Base-by-base conservation (phyloP, 2,888 invertebrate species). In the Scaptomyza tumidula region DNA sequence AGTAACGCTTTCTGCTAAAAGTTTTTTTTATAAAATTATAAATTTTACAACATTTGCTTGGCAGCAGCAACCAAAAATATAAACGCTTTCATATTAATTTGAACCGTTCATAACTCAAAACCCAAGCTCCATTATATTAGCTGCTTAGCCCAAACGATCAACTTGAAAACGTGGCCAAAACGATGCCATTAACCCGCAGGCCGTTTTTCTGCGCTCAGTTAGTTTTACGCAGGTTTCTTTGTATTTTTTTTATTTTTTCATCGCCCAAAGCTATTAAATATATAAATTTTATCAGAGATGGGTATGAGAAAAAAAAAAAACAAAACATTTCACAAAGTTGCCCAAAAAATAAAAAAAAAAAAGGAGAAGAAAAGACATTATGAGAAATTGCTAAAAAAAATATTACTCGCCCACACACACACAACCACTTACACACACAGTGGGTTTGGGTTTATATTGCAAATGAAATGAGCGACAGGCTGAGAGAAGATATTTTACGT, bases 401-500 rank as follows among this genome's bases (percentile, higher is more conserved):
- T 13, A 48, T 6, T 24, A 11, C 11, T 49, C n/a, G 48, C 29
- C 33, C 45, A 46, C 33, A 14, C 45, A 14, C 45, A 31, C 39
- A 39, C 39, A 6, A 31, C 6, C 11, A 33, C 33, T 9, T 9
- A n/a, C n/a, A 37, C 14, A 39, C 39, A 39, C 14, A 3, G 24
- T 27, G 71, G 52, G 62, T 71, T 71, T 61, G 71, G 1, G 1
- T 6, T n/a, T 37, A 65, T 37, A 37, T n/a, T 39, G 39, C 14
- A 14, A 75, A 73, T 69, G 57, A 70, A 68, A 66, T 75, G 68
- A 74, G 66, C 64, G 74, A 74, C 74, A 71, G 76, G 71, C 81
- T 75, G 71, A 64, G 75, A 70, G 73, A 14, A 14, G 71, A 80
- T 80, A 78, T 78, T 78, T 84, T 80, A 81, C 80, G 85, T 73